Evolutionary conservation across 1,140 invertebrate species (phyloP), one percentile per base, ranked within the genome.

Genomic region (Rhizoglyphus robini): DNA sequence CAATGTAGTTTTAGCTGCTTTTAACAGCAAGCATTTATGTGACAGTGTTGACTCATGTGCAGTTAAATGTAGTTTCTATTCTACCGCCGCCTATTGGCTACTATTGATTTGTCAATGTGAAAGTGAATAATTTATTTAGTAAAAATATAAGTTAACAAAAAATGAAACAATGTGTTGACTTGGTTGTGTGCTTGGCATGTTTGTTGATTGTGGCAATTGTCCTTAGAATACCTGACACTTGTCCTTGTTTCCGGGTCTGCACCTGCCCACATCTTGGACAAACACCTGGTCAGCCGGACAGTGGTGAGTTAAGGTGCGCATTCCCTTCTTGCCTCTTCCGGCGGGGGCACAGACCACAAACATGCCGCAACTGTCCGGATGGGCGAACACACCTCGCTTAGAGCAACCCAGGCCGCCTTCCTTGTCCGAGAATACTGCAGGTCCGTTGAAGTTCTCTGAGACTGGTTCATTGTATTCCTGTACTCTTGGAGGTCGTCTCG

Each of bases 331-430:
- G 20, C 20, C 31, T 11, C 65, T 11, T 0, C 62, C 58, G 0
- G 69, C 65, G 36, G 72, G 72, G 3, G 71, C 72, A 32, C 72
- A 73, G 15, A 73, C 72, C 32, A 73, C 65, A 51, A 73, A 73
- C 65, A 68, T 70, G 29, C 69, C 67, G 59, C 72, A 73, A 41
- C 69, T 71, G 18, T 68, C 66, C 0, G 71, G 72, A 38, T 73
- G 72, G 11, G 66, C 62, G 36, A 70, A 72, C 8, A 73, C 71
- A 13, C 72, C 72, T 23, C 72, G 66, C 20, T 68, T 64, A 4
- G 60, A 54, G 36, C 72, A 73, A 13, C 63, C 72, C n/a, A 71
- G 49, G 38, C 57, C 68, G 60, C 49, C 65, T 54, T 67, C 65
- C 1, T 29, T 67, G 65, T 27, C 57, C 4, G n/a, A 65, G 46